phyloP scores from a whole-genome alignment of 1,140 invertebrate species.

The Drosophila asahinai region DNA sequence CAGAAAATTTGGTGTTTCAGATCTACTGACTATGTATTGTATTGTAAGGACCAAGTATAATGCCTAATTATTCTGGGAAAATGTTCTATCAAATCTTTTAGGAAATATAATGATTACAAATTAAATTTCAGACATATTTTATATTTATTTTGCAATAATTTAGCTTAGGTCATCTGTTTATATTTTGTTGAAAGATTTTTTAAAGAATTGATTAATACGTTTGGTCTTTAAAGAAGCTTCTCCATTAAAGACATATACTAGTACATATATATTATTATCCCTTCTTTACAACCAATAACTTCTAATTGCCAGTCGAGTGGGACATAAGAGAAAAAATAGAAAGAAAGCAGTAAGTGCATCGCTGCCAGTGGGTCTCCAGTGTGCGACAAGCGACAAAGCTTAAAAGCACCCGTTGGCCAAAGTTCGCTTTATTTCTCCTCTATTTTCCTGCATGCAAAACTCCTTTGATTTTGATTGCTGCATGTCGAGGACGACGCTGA shows the following conservation, averaged over 20 bases:
- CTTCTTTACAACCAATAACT: conserved; percentile 54
- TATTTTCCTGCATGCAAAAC: conserved; percentile 31
- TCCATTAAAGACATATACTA: not conserved
- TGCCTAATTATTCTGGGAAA: no score
- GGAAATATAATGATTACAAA: no score
- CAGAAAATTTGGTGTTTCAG: no score
- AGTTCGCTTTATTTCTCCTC: conserved; percentile 4
- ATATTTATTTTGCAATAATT: not conserved
- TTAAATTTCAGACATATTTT: no score
- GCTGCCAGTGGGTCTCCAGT: conserved; percentile 56
- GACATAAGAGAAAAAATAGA: not conserved
- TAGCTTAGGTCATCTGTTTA: not conserved
- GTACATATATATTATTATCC: conserved; percentile 3
- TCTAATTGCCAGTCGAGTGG: conserved; percentile 60
- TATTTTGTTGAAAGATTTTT: not conserved
- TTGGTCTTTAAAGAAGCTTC: not conserved
- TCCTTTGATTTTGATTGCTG: conserved; percentile 58
- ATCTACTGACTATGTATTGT: no score
- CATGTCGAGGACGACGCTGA: conserved; percentile 26
- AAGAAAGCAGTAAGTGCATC: conserved; percentile 35
- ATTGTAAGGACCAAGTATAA: no score
- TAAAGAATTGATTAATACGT: not conserved
- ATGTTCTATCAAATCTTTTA: no score
- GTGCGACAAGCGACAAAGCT: conserved; percentile 62
- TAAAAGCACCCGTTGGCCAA: conserved; percentile 54